Base-by-base conservation (phyloP, 2,888 invertebrate species). In the Metopia argyrocephala region DNA sequence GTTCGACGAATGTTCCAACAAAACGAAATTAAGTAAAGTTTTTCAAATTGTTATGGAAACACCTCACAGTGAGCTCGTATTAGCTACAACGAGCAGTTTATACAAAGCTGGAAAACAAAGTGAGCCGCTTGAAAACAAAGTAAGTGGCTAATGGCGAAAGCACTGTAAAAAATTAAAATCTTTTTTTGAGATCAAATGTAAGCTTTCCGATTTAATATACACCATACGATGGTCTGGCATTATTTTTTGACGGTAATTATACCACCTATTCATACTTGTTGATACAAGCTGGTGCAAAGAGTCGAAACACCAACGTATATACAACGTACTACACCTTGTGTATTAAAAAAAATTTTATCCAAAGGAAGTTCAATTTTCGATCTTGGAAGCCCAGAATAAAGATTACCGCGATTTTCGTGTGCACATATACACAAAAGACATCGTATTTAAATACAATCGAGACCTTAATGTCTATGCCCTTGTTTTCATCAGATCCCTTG, bases 361-460 rank as follows among this genome's bases (percentile, higher is more conserved):
- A n/a, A n/a, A n/a, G n/a, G n/a, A n/a, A n/a, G n/a, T n/a, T n/a
- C n/a, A n/a, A n/a, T n/a, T n/a, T n/a, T n/a, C n/a, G n/a, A n/a
- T n/a, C n/a, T n/a, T 62, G 56, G 27, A 56, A 61, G 5, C 68
- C 45, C 46, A 68, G 62, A 61, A 61, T 64, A 25, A 79, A 76
- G 21, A 82, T 82, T 25, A 76, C 73, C 18, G 15, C 61, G 7
- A 38, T 38, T 68, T 56, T 50, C n/a, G 23, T 57, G 15, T 46
- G 65, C 54, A 73, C 74, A n/a, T n/a, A 81, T 74, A 25, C 54
- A 5, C 50, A 31, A 52, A 65, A 65, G 12, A 48, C 25, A 12
- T 48, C 20, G 0, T 12, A 18, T 23, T 20, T 25, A 20, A 52
- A 52, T 31, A 31, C 52, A 65, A 65, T 65, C 52, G 65, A 52